Base-by-base conservation (phyloP, 2,113 vertebrate genomes). In the Promerops cafer region DNA sequence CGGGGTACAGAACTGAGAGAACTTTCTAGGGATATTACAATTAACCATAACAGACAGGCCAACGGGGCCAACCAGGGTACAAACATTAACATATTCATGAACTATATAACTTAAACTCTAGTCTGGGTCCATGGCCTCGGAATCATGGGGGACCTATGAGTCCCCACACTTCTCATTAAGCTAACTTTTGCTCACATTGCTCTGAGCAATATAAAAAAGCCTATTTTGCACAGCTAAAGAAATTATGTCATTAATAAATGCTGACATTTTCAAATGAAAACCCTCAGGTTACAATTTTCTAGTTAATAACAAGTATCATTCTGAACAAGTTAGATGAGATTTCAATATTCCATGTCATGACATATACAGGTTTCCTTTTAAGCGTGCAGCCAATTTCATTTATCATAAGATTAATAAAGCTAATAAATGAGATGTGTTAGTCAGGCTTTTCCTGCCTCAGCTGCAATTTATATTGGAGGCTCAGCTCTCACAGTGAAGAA, bases 191-290 rank as follows among this genome's bases (percentile, higher is more conserved):
- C 52, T 72, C 8, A 45, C n/a, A 57, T 82, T 82, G 61, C 84
- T 82, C n/a, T 72, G 31, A 95, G 81, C 91, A 84, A 92, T 27
- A 66, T 42, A 30, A 81, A 90, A 93, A 90, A 89, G 54, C 24
- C 42, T 71, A 42, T 79, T 70, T 85, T 64, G 40, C 80, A 76
- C 76, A 76, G 61, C 45, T 76, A 44, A 95, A 87, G 53, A 85
- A 90, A 86, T 81, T 83, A 74, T 44, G 7, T 57, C 72, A 87
- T 64, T 92, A 86, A 96, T 57, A 94, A 79, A 83, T 87, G 40
- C 61, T 90, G 94, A 83, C 94, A 94, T 94, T 96, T 96, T 89
- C 49, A 93, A 93, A 87, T 40, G 0, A 87, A 95, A n/a, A 56
- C 77, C 91, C 70, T 85, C 37, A 28, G 84, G 91, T 61, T 87